These are phyloP conservation scores for Trichogramma evanescens DNA, from an alignment of 2,888 invertebrate species.

Conservation along the genomic window DNA sequence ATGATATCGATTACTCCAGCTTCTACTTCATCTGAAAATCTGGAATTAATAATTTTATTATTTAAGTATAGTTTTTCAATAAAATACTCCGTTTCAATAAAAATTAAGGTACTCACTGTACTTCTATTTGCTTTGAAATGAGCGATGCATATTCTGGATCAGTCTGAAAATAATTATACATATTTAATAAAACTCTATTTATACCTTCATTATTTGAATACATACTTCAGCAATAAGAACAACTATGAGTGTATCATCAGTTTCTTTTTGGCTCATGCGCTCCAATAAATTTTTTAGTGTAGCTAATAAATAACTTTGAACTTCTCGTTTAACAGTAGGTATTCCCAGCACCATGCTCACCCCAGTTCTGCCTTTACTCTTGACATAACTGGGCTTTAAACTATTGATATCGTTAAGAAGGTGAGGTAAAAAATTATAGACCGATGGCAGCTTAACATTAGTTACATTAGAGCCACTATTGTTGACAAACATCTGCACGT, in stretches of 20 bases:
- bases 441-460: slow-evolving; percentile 65
- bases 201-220: neutral
- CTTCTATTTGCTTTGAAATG: slow-evolving; percentile 69
- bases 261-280: slow-evolving; percentile 66
- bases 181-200: slow-evolving; percentile 1
- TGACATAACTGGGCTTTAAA: slow-evolving; percentile 69
- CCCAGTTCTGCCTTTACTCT: slow-evolving; percentile 66
- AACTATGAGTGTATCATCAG: slow-evolving; percentile 74
- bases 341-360: slow-evolving; percentile 81
- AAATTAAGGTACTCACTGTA: slow-evolving; percentile 54
- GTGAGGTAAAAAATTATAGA: slow-evolving; percentile 82
- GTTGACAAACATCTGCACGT: slow-evolving; percentile 44
- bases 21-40: slow-evolving; percentile 69
- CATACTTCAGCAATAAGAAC: slow-evolving; percentile 77
- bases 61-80: neutral
- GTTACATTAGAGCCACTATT: slow-evolving; percentile 45
- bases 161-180: slow-evolving; percentile 51
- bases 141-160: slow-evolving; percentile 69
- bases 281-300: slow-evolving; percentile 79
- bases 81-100: slow-evolving; percentile 3
- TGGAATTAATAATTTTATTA: slow-evolving; percentile 37
- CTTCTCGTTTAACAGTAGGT: slow-evolving; percentile 83
- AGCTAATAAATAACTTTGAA: slow-evolving; percentile 77
- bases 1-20: slow-evolving; percentile 83
- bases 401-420: slow-evolving; percentile 71